Percentiles rank a stretch among this genome's conserved stretches.
These are phyloP conservation scores for Ciconia boyciana DNA, from an alignment of 2,113 vertebrate genomes.

Conservation along the genomic window DNA sequence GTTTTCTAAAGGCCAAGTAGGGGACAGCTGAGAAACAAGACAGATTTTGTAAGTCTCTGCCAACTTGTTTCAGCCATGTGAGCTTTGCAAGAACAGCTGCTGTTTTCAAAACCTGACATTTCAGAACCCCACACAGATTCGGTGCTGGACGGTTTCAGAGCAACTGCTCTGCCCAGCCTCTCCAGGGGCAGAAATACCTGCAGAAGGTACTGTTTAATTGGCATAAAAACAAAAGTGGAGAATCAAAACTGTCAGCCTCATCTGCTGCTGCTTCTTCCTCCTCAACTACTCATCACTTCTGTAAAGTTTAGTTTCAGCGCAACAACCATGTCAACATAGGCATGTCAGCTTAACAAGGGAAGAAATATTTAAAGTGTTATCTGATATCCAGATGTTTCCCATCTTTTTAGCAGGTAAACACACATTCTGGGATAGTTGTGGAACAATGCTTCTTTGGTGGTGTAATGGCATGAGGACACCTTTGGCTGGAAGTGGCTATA, in stretches of 20 bases:
- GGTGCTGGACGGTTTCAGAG: not conserved
- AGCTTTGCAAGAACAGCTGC: not conserved
- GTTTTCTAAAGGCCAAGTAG: not conserved
- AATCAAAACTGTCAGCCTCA: not conserved
- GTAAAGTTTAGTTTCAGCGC: not conserved
- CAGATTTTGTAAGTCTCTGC: not conserved
- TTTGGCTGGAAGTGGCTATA: not conserved
- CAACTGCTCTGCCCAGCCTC: not conserved
- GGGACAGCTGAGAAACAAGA: not conserved
- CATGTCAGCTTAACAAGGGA: accelerated
- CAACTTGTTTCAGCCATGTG: accelerated
- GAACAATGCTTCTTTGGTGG: not conserved
- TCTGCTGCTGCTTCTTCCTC: not conserved
- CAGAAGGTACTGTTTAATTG: not conserved
- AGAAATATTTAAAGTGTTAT: not conserved
- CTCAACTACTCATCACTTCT: not conserved
- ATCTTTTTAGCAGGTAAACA: not conserved
- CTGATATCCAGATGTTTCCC: not conserved
- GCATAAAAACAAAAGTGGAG: not conserved
- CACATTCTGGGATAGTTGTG: not conserved
- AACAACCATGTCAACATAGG: accelerated
- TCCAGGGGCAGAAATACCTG: not conserved
- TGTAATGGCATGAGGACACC: not conserved
- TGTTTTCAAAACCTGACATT: not conserved
- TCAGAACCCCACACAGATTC: not conserved